Evolutionary conservation across 2,797 vertebrate species (phyloP).

Genomic region (Gambelia wislizenii): DNA sequence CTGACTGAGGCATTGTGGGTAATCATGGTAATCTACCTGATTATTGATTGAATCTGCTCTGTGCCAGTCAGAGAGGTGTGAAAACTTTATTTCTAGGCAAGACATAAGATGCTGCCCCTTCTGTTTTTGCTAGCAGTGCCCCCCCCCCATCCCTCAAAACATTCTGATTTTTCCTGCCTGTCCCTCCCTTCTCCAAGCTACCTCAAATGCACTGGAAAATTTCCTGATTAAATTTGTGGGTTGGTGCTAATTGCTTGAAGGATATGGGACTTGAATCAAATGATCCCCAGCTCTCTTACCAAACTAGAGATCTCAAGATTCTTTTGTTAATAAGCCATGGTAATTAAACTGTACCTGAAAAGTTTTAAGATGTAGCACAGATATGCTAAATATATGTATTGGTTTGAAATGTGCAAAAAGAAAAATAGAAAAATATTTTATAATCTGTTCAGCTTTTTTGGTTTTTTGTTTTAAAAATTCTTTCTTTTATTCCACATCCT

Average conservation of each 20-base stretch:
- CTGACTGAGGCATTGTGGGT: neutral
- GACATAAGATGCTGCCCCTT: neutral
- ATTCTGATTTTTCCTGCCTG: neutral
- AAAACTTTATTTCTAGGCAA: no score
- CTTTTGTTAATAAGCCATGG: neutral
- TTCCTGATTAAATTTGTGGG: neutral
- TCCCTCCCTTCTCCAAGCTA: neutral
- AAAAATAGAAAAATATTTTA: slow-evolving; percentile 20
- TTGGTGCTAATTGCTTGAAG: neutral
- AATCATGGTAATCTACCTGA: neutral
- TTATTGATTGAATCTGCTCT: no score
- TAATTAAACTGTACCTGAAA: neutral
- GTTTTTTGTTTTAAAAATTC: neutral
- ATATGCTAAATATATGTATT: slow-evolving; percentile 22
- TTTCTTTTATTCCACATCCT: slow-evolving; percentile 77
- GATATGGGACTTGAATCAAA: neutral
- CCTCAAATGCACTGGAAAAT: no score
- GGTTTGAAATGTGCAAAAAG: slow-evolving; percentile 45
- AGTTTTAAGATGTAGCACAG: neutral
- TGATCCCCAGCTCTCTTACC: neutral
- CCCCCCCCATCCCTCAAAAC: neutral
- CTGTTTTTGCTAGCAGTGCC: neutral
- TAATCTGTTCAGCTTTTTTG: slow-evolving; percentile 22
- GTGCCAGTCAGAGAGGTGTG: neutral
- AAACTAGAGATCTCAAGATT: neutral